Evolutionary conservation across 2,797 vertebrate genomes (phyloP), one percentile per base, ranked within the genome.

Genomic region (Diplodus puntazzo): DNA sequence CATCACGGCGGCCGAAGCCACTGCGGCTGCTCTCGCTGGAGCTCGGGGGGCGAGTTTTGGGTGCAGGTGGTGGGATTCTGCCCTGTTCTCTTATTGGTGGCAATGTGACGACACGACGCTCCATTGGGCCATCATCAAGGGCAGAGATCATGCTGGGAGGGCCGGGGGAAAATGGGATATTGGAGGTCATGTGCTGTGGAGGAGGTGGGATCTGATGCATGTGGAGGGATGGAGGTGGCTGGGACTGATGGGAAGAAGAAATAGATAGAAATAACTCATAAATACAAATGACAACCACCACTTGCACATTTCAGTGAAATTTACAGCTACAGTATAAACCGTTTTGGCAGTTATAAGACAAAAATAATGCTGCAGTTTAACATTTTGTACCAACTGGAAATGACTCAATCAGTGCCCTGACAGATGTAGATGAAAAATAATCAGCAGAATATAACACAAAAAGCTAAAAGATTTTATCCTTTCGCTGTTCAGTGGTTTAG

Each of bases 131-230:
- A 0, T 98, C 97, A 3, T 96, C 94, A 14, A 99, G 92, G 5
- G 95, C 98, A 17, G 98, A 99, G 42, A 99, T 94, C 94, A 99
- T 92, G 89, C 97, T 99, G 80, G 96, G 93, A 25, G 97, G 97
- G 2, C 95, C 95, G 0, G 91, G 83, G 0, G 94, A 92, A 66
- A 93, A 96, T 2, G 93, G 94, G 69, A 95, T 46, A 0, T 50
- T 85, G 30, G 90, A 49, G 1, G 89, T 85, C 89, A 95, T 94
- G 68, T 79, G 89, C 70, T 95, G 93, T 10, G 71, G 72, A 3
- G 93, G 92, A 48, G 92, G 94, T 0, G 83, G 86, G 18, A 94
- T 78, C 11, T 91, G 90, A 45, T 92, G 90, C 72, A 87, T 73
- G 73, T 87, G 84, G 1, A 59, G 80, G 4, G 67, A 87, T 1